Evolutionary conservation across 2,797 vertebrate genomes (phyloP), one percentile per base, ranked within the genome.

Genomic region (Potorous gilbertii): DNA sequence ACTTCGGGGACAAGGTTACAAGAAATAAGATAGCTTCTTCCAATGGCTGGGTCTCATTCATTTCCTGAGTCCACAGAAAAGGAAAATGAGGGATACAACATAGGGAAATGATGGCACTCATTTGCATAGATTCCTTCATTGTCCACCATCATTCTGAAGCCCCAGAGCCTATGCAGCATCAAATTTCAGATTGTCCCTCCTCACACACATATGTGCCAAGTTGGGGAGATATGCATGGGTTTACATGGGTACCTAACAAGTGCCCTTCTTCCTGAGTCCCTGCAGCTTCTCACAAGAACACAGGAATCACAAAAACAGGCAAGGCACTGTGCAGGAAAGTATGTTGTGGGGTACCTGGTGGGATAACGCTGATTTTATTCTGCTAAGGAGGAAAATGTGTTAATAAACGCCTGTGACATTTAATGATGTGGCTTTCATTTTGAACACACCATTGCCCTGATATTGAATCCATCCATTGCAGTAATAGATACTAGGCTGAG

Each of bases 381-480:
- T 96, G 97, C 96, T 95, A 98, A 98, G 98, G 98, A 99, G 98
- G 98, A 98, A 98, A 99, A 98, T 97, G 98, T 98, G 99, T 99
- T 99, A 99, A 99, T 99, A 99, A 98, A 98, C 95, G 97, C 99
- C 98, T 98, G 96, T 98, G 98, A 98, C 98, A 98, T 98, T 99
- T 99, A 99, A 99, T 99, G 99, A 99, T 99, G 98, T 98, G 98
- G 98, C 97, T 98, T 99, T 99, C 98, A 97, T 99, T 99, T 99
- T 99, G 98, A 99, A 99, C 99, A 99, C 99, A 99, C 98, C 99
- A 99, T 99, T 99, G 99, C 99, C 98, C 99, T 99, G 98, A 99
- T 99, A 99, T 99, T 99, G 99, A 99, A 99, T 99, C 98, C 98
- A 99, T 99, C 99, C 98, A 98, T 99, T 99, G 98, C 98, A 98